Base-by-base conservation (phyloP, 2,113 vertebrate genomes). In the Plecotus auritus region DNA sequence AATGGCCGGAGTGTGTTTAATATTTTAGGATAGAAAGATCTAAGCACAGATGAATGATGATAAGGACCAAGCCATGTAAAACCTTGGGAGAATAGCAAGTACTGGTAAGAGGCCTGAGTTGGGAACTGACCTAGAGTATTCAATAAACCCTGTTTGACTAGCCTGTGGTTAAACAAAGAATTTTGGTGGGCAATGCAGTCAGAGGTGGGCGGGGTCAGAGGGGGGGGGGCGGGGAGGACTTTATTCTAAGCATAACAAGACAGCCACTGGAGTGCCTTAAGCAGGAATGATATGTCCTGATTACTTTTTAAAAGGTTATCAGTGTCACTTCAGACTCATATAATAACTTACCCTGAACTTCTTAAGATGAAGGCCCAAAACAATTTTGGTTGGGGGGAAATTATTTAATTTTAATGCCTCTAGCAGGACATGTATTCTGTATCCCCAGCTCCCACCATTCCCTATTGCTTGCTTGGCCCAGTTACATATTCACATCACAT, bases 351-450 rank as follows among this genome's bases (percentile, higher is more conserved):
- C 8, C 45, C 66, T 47, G 81, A 70, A 40, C 32, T 13, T 11
- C 23, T 9, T 2, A 0, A 17, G 93, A 37, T 40, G 40, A 56
- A 32, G 49, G 30, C 23, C 37, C 54, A 67, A 37, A 66, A 10
- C 4, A 37, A 32, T 17, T 12, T 30, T 37, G n/a, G 90, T 56
- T 28, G 13, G 49, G 32, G 26, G 12, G 20, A 69, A 88, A 40
- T 20, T n/a, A 32, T 88, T 90, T 54, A 14, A 56, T 32, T 61
- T 49, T 23, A 64, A 35, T 18, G 23, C 42, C 1, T 3, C 17
- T 0, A 10, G 37, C 17, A 16, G 1, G 1, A 22, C 23, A 13
- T 5, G 13, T 7, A 11, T 13, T 47, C 14, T 26, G 28, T 18
- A 13, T 20, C 49, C 30, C 23, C 35, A n/a, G 2, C 42, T 61